A percentile compares a stretch with the other conserved stretches of the same genome.
These are phyloP conservation scores for Physeter macrocephalus DNA, from an alignment of 2,113 vertebrate genomes.

Conservation along the genomic window DNA sequence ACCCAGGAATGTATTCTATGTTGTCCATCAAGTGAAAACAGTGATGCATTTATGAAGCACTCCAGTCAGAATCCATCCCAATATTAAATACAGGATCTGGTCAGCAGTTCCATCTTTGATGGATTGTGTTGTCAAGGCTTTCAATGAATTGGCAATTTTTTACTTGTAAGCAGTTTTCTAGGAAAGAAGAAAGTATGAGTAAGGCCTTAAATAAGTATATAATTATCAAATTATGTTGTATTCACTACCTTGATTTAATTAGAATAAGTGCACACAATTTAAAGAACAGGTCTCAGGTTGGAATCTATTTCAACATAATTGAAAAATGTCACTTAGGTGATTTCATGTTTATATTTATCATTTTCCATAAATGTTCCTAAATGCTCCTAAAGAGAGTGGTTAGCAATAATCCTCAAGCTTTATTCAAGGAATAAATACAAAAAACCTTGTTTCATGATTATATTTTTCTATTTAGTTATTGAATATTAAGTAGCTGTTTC, in stretches of 20 bases:
- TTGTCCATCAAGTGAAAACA: background rate
- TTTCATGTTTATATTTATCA: background rate
- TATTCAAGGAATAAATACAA: background rate
- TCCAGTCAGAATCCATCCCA: background rate
- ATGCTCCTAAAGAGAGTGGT: background rate
- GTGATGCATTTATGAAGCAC: background rate
- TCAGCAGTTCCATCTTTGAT: slow-evolving; percentile 1
- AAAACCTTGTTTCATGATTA: background rate
- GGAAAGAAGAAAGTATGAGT: background rate
- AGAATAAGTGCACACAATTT: background rate
- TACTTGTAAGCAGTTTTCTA: background rate
- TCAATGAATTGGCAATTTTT: background rate
- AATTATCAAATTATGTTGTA: slow-evolving; percentile 14
- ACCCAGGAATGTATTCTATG: background rate
- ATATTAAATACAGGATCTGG: background rate
- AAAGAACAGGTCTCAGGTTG: background rate
- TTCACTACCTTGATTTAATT: background rate
- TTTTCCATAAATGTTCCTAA: background rate
- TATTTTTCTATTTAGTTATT: background rate
- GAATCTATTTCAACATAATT: background rate
- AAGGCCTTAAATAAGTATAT: slow-evolving; percentile 35
- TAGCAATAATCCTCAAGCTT: background rate
- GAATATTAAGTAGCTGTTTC: background rate
- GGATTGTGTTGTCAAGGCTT: background rate
- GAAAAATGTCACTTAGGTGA: slow-evolving; percentile 28